These are phyloP conservation scores for Nestor notabilis DNA, from an alignment of 2,113 vertebrate genomes.

Conservation along the genomic window DNA sequence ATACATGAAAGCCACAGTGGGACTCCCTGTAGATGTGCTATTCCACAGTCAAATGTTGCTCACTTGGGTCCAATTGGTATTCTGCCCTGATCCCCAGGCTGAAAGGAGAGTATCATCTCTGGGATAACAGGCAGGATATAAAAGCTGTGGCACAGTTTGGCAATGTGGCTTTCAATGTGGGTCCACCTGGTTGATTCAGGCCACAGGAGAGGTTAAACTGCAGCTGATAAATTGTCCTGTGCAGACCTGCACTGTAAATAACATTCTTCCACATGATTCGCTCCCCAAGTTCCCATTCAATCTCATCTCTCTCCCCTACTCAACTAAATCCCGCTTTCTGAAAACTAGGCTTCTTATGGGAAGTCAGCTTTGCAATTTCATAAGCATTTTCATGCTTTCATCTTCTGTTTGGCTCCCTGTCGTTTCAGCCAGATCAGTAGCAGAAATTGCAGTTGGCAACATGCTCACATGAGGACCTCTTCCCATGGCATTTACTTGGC, in stretches of 20 bases:
- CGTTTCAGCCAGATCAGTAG: not conserved
- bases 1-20: rapidly evolving
- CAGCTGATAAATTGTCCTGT: not conserved
- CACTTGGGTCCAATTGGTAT: not conserved
- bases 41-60: not conserved
- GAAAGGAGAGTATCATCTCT: not conserved
- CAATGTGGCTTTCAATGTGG: not conserved
- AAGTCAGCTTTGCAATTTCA: not conserved
- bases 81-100: not conserved
- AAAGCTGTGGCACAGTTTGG: not conserved
- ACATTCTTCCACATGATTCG: rapidly evolving
- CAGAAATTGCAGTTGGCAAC: not conserved
- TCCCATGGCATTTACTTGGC: slow-evolving; percentile 39
- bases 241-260: not conserved
- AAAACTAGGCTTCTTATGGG: not conserved
- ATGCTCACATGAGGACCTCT: not conserved
- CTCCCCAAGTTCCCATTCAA: not conserved
- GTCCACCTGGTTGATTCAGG: not conserved
- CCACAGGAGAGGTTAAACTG: not conserved
- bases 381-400: not conserved
- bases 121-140: no score
- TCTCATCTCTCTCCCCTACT: not conserved
- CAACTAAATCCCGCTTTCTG: not conserved
- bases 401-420: not conserved
- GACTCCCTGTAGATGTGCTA: not conserved